Conservation (phyloP, 2,113 vertebrate genomes). For the Dissostichus mawsoni region DNA sequence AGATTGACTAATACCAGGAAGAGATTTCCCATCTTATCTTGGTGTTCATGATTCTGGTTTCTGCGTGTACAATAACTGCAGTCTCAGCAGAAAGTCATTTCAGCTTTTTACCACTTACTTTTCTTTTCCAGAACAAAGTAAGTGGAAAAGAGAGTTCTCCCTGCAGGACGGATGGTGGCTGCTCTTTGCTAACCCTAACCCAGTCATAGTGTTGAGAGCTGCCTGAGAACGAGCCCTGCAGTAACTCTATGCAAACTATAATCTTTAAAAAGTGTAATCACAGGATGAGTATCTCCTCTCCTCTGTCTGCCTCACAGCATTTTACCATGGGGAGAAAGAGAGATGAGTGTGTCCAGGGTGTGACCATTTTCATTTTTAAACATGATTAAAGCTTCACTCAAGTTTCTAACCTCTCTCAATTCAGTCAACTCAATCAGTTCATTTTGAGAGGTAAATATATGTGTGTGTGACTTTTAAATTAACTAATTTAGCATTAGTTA, state of each 20-base stretch:
- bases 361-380: not conserved
- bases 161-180: slow-evolving; percentile 1
- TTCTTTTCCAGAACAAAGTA: slow-evolving; percentile 5
- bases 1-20: slow-evolving; percentile 4
- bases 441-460: no score
- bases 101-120: not conserved
- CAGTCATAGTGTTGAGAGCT: slow-evolving; percentile 23
- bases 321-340: not conserved
- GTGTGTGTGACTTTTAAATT: no score
- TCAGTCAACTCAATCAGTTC: no score
- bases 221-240: slow-evolving; percentile 29
- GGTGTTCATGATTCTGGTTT: not conserved
- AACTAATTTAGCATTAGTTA: no score
- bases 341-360: not conserved
- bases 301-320: slow-evolving; percentile 15
- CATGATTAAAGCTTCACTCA: no score
- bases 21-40: not conserved
- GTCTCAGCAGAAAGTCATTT: not conserved
- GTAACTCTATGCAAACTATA: slow-evolving; percentile 48
- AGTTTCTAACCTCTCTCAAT: no score
- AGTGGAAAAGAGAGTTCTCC: not conserved
- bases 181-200: not conserved
- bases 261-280: slow-evolving; percentile 62
- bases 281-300: slow-evolving; percentile 28
- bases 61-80: not conserved